Evolutionary conservation across 2,888 invertebrate genomes (phyloP), one percentile per base, ranked within the genome.

Genomic region (Pharmacophagus antenor): DNA sequence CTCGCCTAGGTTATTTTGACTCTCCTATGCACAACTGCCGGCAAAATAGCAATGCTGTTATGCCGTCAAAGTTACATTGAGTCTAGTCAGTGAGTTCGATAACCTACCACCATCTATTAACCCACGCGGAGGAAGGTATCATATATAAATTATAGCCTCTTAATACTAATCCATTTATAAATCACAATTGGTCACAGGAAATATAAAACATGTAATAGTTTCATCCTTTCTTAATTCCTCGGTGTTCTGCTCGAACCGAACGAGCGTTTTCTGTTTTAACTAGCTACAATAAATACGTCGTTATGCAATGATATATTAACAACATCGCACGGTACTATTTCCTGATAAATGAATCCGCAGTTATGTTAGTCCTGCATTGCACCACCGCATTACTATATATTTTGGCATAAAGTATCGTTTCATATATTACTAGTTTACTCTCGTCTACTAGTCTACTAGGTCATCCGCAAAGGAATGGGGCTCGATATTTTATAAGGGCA

Each of bases 291-390:
- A 55, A 55, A 55, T 47, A 55, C 46, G 46, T 55, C 54, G 54
- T 55, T 47, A 47, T 55, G 22, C 47, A 55, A 55, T 55, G 55
- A 47, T 44, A 42, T 50, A 57, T 50, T 50, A 57, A 42, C 41
- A 50, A 20, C 27, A 27, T 25, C 25, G 56, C 50, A 56, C 44
- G 44, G 27, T 57, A 57, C 42, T 21, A 51, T 57, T 57, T 44
- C 12, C 27, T 57, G 57, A 57, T 51, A 57, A 50, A 51, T 50
- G 57, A 57, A 57, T 22, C 51, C 50, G 51, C 50, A 57, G 50
- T 57, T 51, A 46, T 50, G 25, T 57, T 56, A 27, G 42, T 42
- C 37, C 37, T 56, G 50, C 17, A 57, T 17, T 52, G 51, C 22
- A 22, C 51, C 22, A 52, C 22, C 22, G 22, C 21, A 41, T 41